Base-by-base conservation (phyloP, 2,888 invertebrate species). In the Colletes collaris region DNA sequence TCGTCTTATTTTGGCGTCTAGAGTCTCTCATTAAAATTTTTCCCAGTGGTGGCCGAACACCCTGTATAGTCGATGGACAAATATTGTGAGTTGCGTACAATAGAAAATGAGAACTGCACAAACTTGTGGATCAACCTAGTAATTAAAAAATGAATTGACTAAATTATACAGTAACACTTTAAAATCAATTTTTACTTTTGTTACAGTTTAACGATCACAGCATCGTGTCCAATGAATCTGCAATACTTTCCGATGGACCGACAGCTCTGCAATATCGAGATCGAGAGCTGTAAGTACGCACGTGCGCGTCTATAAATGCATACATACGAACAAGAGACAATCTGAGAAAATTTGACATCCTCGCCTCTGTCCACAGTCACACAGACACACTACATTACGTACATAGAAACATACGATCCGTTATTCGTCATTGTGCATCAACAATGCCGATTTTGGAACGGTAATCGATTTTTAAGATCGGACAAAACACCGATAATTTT, bases 191-290 rank as follows among this genome's bases (percentile, higher is more conserved):
- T 53, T 81, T 55, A 49, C 56, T 44, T 83, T 56, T 86, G 87
- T 95, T 95, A 63, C 95, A 98, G 98, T 93, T 95, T 98, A 93
- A 98, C 98, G 86, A 97, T 98, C 91, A 98, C 98, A 84, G 98
- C 98, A 85, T 97, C 98, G 88, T 98, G 98, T 94, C 98, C 98
- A 75, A 98, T 98, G 98, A 97, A 98, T 93, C 95, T 98, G 66
- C 97, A 98, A 93, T 98, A 98, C 93, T 98, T 98, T 93, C 98
- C 98, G 53, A 98, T 98, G 98, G 98, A 98, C 93, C 96, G 97
- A 88, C 98, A 98, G 93, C 94, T 98, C 86, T 98, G 98, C 93
- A 97, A 97, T 93, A 97, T 98, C 93, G 98, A 98, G 95, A 98
- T 98, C 91, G 98, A 98, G 95, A 98, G 98, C 95, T 98, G 98